Conservation (phyloP, 2,888 invertebrate genomes). For the Diplolepis rosae region DNA sequence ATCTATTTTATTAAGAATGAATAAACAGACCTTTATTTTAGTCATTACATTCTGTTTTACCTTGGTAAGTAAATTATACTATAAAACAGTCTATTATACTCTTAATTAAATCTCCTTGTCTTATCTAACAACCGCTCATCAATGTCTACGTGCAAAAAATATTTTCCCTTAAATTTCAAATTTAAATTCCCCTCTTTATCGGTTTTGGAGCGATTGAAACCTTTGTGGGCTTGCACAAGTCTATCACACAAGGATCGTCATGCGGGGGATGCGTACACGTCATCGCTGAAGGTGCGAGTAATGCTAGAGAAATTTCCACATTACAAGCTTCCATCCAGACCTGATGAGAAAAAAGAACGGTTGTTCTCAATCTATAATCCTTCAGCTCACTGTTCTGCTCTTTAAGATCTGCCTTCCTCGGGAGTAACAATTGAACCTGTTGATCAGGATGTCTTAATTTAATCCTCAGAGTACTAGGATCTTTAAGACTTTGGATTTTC, state of each 20-base stretch:
- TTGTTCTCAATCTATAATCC: conserved; percentile 83
- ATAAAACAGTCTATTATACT: too few relatives aligned
- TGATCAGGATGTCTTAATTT: conserved; percentile 95
- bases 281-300: conserved; percentile 81
- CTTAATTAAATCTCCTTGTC: too few relatives aligned
- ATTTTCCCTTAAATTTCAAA: background rate
- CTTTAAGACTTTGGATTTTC: conserved; percentile 86
- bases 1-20: background rate
- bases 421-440: conserved; percentile 87
- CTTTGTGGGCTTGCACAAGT: conserved; percentile 90
- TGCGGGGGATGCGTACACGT: conserved; percentile 73
- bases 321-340: conserved; percentile 95
- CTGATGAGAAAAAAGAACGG: conserved; percentile 91
- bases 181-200: conserved; percentile 85
- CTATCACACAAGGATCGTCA: conserved; percentile 79
- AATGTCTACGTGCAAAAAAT: too few relatives aligned
- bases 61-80: too few relatives aligned
- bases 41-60: background rate
- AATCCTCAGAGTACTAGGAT: conserved; percentile 84
- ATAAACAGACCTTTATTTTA: background rate
- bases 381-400: conserved; percentile 77
- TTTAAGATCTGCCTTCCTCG: conserved; percentile 85
- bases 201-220: conserved; percentile 92
- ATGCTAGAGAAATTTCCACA: conserved; percentile 88
- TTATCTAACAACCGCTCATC: too few relatives aligned